Evolutionary conservation across 2,113 vertebrate species (phyloP).

Genomic region (Cacatua alba): DNA sequence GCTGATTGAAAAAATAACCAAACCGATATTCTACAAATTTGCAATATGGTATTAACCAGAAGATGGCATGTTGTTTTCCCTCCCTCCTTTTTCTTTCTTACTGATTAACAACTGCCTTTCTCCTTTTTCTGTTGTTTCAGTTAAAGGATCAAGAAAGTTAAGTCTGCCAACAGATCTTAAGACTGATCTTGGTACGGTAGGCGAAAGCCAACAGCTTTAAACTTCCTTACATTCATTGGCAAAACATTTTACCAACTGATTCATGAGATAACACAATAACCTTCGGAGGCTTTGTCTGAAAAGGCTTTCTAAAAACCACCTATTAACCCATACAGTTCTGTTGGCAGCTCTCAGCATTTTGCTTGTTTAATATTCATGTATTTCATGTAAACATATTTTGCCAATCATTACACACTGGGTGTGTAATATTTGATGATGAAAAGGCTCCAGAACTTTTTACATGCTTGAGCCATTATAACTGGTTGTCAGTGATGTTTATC

Average conservation of each 20-base stretch:
- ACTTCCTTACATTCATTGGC: conserved; percentile 78
- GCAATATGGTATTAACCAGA: conserved; percentile 41
- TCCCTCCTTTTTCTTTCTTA: conserved; percentile 74
- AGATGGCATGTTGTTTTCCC: conserved; percentile 66
- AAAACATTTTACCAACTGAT: conserved; percentile 73
- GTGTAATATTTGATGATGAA: conserved; percentile 59
- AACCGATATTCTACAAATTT: not conserved
- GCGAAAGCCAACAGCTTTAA: conserved; percentile 90
- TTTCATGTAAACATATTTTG: conserved; percentile 65
- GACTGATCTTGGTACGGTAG: conserved; percentile 99
- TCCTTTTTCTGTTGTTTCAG: conserved; percentile 99
- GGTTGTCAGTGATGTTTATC: conserved; percentile 8
- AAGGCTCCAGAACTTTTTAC: conserved; percentile 43
- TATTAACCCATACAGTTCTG: conserved; percentile 79
- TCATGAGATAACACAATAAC: conserved; percentile 71
- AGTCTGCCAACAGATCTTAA: conserved; percentile 99
- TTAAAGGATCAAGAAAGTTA: conserved; percentile 99
- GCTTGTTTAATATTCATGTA: conserved; percentile 69
- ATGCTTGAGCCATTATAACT: not conserved
- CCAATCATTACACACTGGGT: conserved; percentile 57
- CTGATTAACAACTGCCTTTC: conserved; percentile 91
- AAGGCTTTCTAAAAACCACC: conserved; percentile 75
- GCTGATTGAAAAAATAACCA: not conserved
- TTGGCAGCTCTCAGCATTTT: conserved; percentile 80
- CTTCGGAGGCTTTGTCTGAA: conserved; percentile 65